Evolutionary conservation across 2,113 vertebrate genomes (phyloP), one percentile per base, ranked within the genome.

Genomic region (Eira barbara): DNA sequence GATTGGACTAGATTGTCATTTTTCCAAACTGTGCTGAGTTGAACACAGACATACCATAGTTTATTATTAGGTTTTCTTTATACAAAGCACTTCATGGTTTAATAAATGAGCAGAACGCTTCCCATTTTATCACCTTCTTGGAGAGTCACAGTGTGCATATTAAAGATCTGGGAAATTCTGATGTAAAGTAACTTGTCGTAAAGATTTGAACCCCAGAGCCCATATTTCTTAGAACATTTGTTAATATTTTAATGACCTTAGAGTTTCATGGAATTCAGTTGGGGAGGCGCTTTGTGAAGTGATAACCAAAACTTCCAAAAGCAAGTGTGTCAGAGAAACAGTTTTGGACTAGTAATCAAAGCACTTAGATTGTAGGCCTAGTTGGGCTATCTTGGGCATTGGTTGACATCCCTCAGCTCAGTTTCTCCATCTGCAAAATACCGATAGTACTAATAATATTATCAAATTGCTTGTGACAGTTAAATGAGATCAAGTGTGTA

Each of bases 91-190:
- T 91, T 96, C 15, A 13, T 83, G n/a, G 42, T 69, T 88, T 95
- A 80, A 76, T 52, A 49, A 76, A 74, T 74, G 80, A 84, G 45
- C 45, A 31, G 39, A 91, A 11, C 7, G 34, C 34, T 47, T 92
- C 47, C n/a, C 9, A 34, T 63, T 92, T 91, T 89, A 85, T 65
- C 34, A 17, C 25, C 21, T 79, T 82, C 17, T 79, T 82, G 20
- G 42, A 81, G 34, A 34, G 6, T 86, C 57, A 89, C 36, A n/a
- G 18, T 29, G n/a, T 79, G 4, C 34, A 10, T 92, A 34, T 49
- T 91, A 89, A 95, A 89, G 23, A 91, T 91, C 57, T 92, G 47
- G 42, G 55, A 88, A 73, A 73, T 90, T 87, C 55, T 80, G 21
- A 57, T 34, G 20, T 74, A 47, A 69, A 21, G 7, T 55, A 78